phyloP scores from a whole-genome alignment of 1,140 invertebrate genomes.

The Medauroidea extradentata region DNA sequence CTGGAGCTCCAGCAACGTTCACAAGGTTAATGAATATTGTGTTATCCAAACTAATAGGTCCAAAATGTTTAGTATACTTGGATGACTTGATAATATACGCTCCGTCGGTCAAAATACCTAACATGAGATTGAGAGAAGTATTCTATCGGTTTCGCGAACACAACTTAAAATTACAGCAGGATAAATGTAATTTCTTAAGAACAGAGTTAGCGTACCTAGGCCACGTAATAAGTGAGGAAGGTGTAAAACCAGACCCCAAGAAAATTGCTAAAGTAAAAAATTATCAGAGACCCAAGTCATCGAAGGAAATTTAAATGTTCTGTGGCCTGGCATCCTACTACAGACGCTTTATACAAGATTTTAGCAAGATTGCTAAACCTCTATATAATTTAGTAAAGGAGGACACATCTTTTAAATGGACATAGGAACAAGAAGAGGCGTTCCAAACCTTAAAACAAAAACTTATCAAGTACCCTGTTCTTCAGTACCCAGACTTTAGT shows the following conservation, averaged over 20 bases:
- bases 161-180: constrained; percentile 43
- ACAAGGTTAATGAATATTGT: constrained; percentile 35
- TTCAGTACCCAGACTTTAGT: constrained; percentile 27
- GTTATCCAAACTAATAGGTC: constrained; percentile 31
- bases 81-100: constrained; percentile 43
- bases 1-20: constrained; percentile 29
- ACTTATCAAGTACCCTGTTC: constrained; percentile 15
- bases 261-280: constrained; percentile 40
- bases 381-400: constrained; percentile 24
- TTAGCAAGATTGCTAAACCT: constrained; percentile 27
- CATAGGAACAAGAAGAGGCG: constrained; percentile 4
- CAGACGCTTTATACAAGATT: constrained; percentile 27
- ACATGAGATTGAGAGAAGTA: constrained; percentile 31
- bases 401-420: constrained; percentile 16
- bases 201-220: constrained; percentile 44
- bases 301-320: constrained; percentile 33
- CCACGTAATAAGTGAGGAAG: constrained; percentile 38
- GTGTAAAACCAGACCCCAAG: constrained; percentile 40
- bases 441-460: constrained; percentile 16
- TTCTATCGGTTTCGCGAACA: constrained; percentile 36
- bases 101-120: constrained; percentile 33
- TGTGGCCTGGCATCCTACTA: constrained; percentile 28
- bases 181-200: constrained; percentile 46
- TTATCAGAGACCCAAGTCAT: constrained; percentile 38
- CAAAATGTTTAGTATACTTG: constrained; percentile 38